Conservation (phyloP, 2,797 vertebrate genomes). For the Cheirogaleus major region DNA sequence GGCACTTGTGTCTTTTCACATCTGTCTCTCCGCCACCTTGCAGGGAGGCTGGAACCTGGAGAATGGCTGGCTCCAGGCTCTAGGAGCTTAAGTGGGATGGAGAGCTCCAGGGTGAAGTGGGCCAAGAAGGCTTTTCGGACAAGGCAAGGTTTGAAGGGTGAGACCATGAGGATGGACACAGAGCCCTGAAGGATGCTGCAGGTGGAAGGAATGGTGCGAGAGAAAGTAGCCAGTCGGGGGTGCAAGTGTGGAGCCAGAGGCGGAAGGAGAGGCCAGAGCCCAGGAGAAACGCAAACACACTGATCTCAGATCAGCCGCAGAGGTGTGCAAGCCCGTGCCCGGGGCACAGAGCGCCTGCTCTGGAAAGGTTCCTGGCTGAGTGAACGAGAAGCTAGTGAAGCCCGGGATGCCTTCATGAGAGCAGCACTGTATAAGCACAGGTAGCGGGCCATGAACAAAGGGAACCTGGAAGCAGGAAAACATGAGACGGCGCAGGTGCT, state of each 20-base stretch:
- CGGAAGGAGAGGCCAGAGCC: too few species aligned
- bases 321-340: background rate
- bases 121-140: background rate
- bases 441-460: background rate
- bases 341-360: background rate
- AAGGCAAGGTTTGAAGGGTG: background rate
- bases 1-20: background rate
- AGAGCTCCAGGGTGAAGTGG: background rate
- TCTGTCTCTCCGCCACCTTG: background rate
- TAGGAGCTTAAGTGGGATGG: background rate
- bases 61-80: background rate
- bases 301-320: background rate
- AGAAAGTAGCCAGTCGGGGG: rapidly evolving
- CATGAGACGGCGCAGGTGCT: background rate
- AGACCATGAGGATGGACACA: background rate
- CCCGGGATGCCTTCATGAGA: background rate
- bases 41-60: background rate
- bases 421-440: background rate
- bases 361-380: background rate
- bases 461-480: background rate
- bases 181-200: background rate
- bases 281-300: background rate
- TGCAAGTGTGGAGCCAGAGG: background rate
- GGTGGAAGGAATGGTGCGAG: background rate
- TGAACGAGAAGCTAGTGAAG: background rate